Percentiles rank a stretch among this genome's conserved stretches.
These are phyloP conservation scores for Diglossa cyanea DNA, from an alignment of 2,797 vertebrate genomes.

Conservation along the genomic window DNA sequence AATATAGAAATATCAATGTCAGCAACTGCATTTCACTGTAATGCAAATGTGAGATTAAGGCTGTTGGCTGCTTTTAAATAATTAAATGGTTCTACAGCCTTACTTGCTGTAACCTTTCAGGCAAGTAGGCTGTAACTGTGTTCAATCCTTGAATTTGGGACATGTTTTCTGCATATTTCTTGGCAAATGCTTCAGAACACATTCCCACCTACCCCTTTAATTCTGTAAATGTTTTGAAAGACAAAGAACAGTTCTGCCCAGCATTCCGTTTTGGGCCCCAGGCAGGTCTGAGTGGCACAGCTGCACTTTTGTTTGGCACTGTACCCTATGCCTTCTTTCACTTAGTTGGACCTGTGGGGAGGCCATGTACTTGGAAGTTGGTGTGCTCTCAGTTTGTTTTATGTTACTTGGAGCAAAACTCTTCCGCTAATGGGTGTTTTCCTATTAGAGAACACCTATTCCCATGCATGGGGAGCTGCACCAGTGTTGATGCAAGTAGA, in stretches of 20 bases:
- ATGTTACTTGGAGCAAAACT: background rate
- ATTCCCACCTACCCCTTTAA: background rate
- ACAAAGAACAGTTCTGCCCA: background rate
- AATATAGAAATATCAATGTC: background rate
- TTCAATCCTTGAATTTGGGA: background rate
- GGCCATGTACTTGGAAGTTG: background rate
- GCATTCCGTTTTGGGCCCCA: background rate
- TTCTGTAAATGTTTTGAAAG: background rate
- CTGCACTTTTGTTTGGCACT: background rate
- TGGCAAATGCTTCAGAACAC: fast-evolving
- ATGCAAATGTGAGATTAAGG: background rate
- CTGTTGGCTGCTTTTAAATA: background rate
- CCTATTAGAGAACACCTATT: background rate
- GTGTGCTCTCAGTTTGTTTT: background rate
- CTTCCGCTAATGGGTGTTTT: background rate
- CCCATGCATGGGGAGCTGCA: background rate
- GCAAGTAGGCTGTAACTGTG: background rate
- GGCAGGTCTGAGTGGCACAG: background rate
- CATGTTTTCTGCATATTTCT: background rate
- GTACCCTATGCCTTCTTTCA: background rate
- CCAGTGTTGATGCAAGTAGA: background rate
- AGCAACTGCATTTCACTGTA: background rate
- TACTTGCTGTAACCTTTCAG: background rate
- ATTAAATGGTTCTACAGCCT: background rate
- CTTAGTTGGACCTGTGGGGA: background rate